Percentiles rank a stretch among this genome's conserved stretches.
phyloP scores from a whole-genome alignment of 2,113 vertebrate species.

The Patagioenas fasciata region DNA sequence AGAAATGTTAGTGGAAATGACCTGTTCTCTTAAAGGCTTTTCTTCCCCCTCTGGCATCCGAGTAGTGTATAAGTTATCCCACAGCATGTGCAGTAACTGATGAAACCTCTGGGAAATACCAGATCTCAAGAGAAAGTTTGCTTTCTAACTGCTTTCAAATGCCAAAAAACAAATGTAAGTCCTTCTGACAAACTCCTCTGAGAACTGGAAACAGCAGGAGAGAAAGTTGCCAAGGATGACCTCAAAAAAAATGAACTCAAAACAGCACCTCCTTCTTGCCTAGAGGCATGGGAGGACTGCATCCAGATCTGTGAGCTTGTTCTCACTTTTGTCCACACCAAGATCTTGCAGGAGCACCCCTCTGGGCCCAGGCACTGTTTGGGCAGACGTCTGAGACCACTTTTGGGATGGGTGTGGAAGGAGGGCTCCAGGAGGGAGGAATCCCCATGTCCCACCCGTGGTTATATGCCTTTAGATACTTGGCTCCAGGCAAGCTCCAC shows the following conservation, averaged over 20 bases:
- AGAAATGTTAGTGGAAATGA: background rate
- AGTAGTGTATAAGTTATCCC: background rate
- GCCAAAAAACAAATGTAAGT: background rate
- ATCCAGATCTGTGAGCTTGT: background rate
- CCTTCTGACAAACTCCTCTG: background rate
- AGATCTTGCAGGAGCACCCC: background rate
- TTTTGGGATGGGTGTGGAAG: background rate
- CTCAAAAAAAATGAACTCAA: background rate
- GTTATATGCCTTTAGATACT: background rate
- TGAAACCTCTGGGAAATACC: constrained; percentile 39
- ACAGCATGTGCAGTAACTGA: background rate
- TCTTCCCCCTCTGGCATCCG: background rate
- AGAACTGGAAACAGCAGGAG: background rate
- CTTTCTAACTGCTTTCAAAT: constrained; percentile 28
- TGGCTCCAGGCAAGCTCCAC: background rate
- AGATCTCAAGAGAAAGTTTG: constrained; percentile 21
- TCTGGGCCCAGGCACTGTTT: background rate
- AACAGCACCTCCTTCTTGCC: background rate
- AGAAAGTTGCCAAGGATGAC: constrained; percentile 4
- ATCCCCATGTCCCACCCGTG: background rate
- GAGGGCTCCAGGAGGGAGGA: background rate
- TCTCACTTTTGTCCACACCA: background rate
- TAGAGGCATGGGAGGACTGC: background rate
- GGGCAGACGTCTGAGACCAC: background rate
- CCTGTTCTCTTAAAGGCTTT: background rate